Base-by-base conservation (phyloP, 2,113 vertebrate genomes). In the Lamprotornis superbus region DNA sequence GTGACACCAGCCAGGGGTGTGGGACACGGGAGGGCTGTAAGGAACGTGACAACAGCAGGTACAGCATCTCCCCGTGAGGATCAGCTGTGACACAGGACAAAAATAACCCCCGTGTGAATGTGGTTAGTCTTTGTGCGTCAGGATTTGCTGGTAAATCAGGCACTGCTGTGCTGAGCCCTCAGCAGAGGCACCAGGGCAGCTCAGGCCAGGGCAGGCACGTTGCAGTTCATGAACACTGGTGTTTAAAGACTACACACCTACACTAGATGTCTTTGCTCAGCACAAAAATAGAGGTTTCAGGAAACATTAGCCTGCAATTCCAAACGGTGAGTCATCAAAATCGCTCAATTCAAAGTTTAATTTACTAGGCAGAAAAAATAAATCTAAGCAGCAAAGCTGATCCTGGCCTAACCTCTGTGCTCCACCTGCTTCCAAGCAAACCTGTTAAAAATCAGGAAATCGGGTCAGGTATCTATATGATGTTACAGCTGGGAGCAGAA, bases 121-220 rank as follows among this genome's bases (percentile, higher is more conserved):
- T 8, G 46, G 35, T 93, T 0, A 24, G 84, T 11, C 63, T 18
- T 18, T 4, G 79, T 18, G 55, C 42, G 1, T 1, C 7, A 7
- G 74, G 69, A 89, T 93, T 60, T 80, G 76, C 79, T 50, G 22
- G 52, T 59, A 33, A 52, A 70, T 30, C 33, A 22, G 78, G 40
- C 1, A 2, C 64, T 37, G 9, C 76, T 12, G 37, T 1, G 0
- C 1, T 12, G 21, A 77, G 76, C 55, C 59, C 39, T 2, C 56
- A 70, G 88, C 64, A 35, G 13, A 5, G 71, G 76, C 61, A 46
- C 2, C 61, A 15, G 55, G 52, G 65, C 50, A 40, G 63, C 73
- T 64, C 49, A 16, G 83, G 59, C 40, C 82, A 53, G 49, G 52
- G 35, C 39, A 47, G 73, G 46, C 28, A 40, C 10, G 0, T 7